Percentiles rank a stretch among this genome's conserved stretches.
These are phyloP conservation scores for Morinoia aosen DNA, from an alignment of 2,888 invertebrate genomes.

Conservation along the genomic window DNA sequence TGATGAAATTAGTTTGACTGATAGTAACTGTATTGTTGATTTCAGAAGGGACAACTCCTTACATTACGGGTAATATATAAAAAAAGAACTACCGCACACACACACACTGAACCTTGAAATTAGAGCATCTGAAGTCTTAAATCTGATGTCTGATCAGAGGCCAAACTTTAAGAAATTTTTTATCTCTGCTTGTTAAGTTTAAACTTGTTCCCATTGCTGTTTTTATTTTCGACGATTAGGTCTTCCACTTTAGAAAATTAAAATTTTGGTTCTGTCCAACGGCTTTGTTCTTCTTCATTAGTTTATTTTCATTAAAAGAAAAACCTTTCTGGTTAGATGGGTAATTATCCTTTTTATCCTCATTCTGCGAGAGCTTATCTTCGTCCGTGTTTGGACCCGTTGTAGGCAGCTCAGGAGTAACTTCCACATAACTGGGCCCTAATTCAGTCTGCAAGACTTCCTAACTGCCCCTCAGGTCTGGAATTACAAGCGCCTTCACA, in stretches of 20 bases:
- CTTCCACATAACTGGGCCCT: neutral
- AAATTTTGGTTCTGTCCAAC: neutral
- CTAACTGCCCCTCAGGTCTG: conserved; percentile 23
- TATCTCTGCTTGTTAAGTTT: neutral
- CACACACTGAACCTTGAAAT: too few species aligned
- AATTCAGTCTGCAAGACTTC: neutral
- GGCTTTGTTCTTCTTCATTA: neutral
- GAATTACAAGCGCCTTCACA: conserved; percentile 20
- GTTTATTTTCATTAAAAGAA: neutral
- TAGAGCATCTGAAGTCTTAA: neutral
- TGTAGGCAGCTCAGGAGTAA: neutral
- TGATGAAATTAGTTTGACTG: too few species aligned
- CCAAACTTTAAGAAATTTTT: neutral
- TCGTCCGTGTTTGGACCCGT: neutral
- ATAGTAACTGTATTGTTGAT: too few species aligned
- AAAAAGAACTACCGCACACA: too few species aligned
- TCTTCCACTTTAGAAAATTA: neutral
- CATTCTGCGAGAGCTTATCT: neutral
- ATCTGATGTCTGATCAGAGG: neutral
- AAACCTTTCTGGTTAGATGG: neutral
- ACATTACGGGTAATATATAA: too few species aligned
- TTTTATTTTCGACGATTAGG: neutral
- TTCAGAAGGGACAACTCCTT: too few species aligned
- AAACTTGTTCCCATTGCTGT: neutral
- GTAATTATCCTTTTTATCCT: neutral